Base-by-base conservation (phyloP, 1,140 invertebrate species). In the Aphaenogaster floridana region DNA sequence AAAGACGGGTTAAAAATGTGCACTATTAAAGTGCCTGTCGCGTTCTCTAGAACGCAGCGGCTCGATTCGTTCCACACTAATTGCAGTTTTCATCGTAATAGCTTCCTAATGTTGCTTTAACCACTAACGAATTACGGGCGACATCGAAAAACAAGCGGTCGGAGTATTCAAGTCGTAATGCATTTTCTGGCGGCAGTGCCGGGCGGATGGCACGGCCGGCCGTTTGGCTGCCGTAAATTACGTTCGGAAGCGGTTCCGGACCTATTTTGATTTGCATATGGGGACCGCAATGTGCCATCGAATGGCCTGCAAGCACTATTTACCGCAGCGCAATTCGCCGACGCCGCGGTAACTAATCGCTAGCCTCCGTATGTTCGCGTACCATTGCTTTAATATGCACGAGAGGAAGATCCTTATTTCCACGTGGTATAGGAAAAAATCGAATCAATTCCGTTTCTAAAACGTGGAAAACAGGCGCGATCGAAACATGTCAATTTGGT, bases 251-350 rank as follows among this genome's bases (percentile, higher is more conserved):
- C 80, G 83, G 78, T 71, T 79, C 86, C 85, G 85, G 61, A 86
- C 86, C 90, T 86, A 90, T 90, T 90, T 90, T 86, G 86, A 91
- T 91, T 91, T 91, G 90, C 90, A 90, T 91, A 90, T 86, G 71
- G 79, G 63, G 76, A 89, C 90, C 90, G 87, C 89, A 89, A 90
- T 86, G 86, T 88, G 64, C 87, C 84, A 79, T 87, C 89, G 80
- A 88, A 86, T 78, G 21, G 59, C 64, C 78, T 59, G 77, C 81
- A 63, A 86, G 80, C 81, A 52, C 83, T 86, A 88, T 91, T 90
- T 83, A 84, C 79, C 81, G 64, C 76, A 52, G 78, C 21, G 69
- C 84, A 74, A 71, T 88, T 88, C 84, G 52, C 68, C 59, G 76
- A 79, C 83, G 39, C 36, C 63, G 50, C 76, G 63, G 48, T 61